A percentile compares a stretch with the other conserved stretches of the same genome.
Conservation (phyloP, 2,797 vertebrate genomes). For the Poeciliopsis presidionis region DNA sequence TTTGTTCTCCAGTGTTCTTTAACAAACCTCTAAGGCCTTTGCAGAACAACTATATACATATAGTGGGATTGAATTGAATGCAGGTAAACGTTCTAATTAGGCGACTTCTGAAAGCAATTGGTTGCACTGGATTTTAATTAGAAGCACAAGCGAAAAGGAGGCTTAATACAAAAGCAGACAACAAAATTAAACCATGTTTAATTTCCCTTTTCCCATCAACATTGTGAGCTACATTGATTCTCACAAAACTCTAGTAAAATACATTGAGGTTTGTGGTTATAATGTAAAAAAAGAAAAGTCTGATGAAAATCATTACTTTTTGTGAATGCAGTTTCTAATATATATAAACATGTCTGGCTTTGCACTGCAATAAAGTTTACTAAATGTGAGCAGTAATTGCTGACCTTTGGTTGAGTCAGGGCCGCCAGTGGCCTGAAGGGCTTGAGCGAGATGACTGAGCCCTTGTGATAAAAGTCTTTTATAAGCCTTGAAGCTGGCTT, state of each 20-base stretch:
- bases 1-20: neutral
- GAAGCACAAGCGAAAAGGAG: neutral
- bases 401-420: slow-evolving; percentile 71
- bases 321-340: slow-evolving; percentile 18
- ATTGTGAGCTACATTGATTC: neutral
- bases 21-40: neutral
- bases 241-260: neutral
- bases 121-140: neutral
- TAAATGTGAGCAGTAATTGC: slow-evolving; percentile 59
- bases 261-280: neutral
- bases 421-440: slow-evolving; percentile 45
- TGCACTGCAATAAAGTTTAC: slow-evolving; percentile 30
- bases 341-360: slow-evolving; percentile 8
- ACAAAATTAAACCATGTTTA: too few species aligned
- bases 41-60: neutral
- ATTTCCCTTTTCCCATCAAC: neutral
- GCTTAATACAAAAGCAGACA: neutral
- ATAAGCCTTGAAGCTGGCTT: slow-evolving; percentile 40
- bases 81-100: neutral
- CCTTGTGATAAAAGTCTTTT: slow-evolving; percentile 45
- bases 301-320: neutral
- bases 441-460: slow-evolving; percentile 33
- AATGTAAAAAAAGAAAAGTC: neutral
- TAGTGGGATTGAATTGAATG: too few species aligned
- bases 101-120: neutral